Evolutionary conservation across 2,113 vertebrate genomes (phyloP), one percentile per base, ranked within the genome.

Genomic region (Lamprologus tigripictilis): DNA sequence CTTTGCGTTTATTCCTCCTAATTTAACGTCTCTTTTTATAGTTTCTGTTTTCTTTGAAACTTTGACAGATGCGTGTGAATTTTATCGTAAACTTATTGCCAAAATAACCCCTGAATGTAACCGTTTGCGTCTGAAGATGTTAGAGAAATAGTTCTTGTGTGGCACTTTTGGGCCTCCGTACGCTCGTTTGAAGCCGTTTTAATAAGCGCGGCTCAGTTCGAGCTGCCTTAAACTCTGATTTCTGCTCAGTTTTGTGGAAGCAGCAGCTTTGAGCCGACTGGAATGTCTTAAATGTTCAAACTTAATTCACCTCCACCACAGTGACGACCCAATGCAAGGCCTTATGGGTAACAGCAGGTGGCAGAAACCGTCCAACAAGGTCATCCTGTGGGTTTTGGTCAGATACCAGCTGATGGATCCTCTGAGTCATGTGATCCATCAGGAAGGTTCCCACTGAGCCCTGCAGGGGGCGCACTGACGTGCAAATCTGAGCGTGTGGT

Each of bases 31-130:
- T 73, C 37, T 73, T 45, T 71, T 0, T 42, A 23, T 9, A 14
- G 37, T 26, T 71, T 40, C 11, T 71, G n/a, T 42, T 71, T 71
- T 1, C 33, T 71, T 21, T 40, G 19, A 68, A 68, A 40, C 19
- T 40, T 68, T 0, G 35, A 37, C 19, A 40, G 0, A 35, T 37
- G 0, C 0, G 3, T 21, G 37, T 9, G 12, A 42, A 71, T 63
- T 71, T 42, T 4, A 23, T 68, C 12, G 1, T 68, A 23, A 71
- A 35, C 19, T 9, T 0, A 21, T 37, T 66, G 33, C 19, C 33
- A 40, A 71, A 71, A 23, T 23, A 23, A 16, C 37, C 2, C n/a
- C 35, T 42, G 12, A 71, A 35, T n/a, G 3, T 71, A 42, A 42
- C 35, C 0, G 31, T 63, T 66, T 37, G 61, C 33, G 0, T 71